Evolutionary conservation across 2,797 vertebrate genomes (phyloP).

Genomic region (Cuculus canorus): DNA sequence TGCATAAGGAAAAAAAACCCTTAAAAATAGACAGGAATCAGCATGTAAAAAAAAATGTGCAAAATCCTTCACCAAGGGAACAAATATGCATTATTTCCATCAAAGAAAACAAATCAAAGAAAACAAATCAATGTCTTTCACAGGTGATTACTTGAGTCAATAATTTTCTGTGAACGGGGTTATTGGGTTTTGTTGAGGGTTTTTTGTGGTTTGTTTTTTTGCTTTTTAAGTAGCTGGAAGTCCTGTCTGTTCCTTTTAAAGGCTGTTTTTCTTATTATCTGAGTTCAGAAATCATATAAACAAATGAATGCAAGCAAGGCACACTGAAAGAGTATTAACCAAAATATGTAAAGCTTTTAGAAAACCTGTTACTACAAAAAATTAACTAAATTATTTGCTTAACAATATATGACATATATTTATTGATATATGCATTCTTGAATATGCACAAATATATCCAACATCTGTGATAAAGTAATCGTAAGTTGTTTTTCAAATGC

Average conservation of each 20-base stretch:
- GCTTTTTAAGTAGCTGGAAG: neutral
- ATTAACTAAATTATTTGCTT: neutral
- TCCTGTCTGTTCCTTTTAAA: neutral
- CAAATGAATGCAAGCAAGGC: neutral
- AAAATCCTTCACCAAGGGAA: neutral
- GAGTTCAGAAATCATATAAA: neutral
- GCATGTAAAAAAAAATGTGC: neutral
- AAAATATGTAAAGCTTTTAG: neutral
- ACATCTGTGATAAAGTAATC: neutral
- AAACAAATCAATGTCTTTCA: neutral
- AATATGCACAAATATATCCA: neutral
- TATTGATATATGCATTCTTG: neutral
- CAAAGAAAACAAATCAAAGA: neutral
- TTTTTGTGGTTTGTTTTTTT: neutral
- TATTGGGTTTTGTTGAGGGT: neutral
- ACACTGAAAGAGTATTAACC: neutral
- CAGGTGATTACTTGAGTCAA: neutral
- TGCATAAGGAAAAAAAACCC: neutral
- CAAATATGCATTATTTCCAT: neutral
- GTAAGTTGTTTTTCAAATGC: neutral
- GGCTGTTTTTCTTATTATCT: neutral
- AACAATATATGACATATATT: neutral
- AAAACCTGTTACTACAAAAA: neutral
- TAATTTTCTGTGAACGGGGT: neutral
- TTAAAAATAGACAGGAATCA: neutral